Conservation (phyloP, 1,140 invertebrate genomes). For the Penaeus chinensis region DNA sequence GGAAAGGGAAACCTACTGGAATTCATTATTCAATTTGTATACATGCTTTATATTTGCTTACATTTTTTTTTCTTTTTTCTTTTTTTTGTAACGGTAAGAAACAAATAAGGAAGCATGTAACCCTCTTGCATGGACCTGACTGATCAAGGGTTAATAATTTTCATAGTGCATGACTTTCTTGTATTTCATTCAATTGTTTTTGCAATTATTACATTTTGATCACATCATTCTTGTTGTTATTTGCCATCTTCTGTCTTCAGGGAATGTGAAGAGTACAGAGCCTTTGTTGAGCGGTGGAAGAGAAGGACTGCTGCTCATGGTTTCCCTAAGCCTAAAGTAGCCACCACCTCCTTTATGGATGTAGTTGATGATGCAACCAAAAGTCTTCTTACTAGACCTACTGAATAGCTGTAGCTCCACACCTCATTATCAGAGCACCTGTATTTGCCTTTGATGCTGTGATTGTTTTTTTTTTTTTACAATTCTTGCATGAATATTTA, state of each 20-base stretch:
- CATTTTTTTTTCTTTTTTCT: too few relatives aligned
- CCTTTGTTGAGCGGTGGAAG: conserved; percentile 37
- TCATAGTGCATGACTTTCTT: neutral
- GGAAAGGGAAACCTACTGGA: too few relatives aligned
- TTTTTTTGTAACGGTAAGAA: too few relatives aligned
- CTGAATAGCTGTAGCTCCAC: conserved; percentile 14
- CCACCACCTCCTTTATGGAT: conserved; percentile 24
- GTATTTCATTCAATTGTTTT: neutral
- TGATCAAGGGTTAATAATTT: too few relatives aligned
- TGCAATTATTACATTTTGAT: neutral
- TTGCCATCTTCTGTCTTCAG: conserved; percentile 36
- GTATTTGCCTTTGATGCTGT: too few relatives aligned
- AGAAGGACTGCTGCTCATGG: conserved; percentile 36
- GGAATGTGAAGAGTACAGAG: conserved; percentile 44
- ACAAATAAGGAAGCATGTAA: too few relatives aligned
- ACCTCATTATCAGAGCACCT: neutral
- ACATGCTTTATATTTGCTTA: too few relatives aligned
- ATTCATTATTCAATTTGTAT: too few relatives aligned
- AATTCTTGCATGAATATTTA: too few relatives aligned
- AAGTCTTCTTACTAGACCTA: conserved; percentile 19
- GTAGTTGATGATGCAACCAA: conserved; percentile 43
- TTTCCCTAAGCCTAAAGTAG: conserved; percentile 22
- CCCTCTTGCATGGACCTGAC: too few relatives aligned
- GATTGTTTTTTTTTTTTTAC: too few relatives aligned
- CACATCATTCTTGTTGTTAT: neutral